Evolutionary conservation across 2,113 vertebrate genomes (phyloP), one percentile per base, ranked within the genome.

Genomic region (Lasiurus cinereus): DNA sequence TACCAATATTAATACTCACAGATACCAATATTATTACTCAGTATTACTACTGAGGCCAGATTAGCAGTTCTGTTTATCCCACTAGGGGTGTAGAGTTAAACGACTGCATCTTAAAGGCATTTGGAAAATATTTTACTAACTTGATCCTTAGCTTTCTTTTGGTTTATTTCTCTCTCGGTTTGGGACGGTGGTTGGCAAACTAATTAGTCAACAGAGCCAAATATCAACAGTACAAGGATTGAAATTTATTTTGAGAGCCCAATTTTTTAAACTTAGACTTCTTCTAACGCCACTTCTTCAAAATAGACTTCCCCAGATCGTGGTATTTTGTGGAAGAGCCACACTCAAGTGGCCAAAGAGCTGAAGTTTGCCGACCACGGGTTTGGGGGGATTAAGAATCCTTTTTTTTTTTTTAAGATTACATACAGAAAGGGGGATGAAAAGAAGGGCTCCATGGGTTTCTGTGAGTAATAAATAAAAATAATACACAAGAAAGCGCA

Each of bases 381-480:
- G n/a, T 48, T 83, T 50, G 21, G 12, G 31, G 31, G 31, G 13
- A 19, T 88, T 66, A 73, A 89, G 56, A 73, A 52, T 92, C 59
- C 16, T 70, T 70, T 80, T 48, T 50, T 50, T 50, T 54, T 54
- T 59, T 43, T n/a, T 33, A 33, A 36, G 36, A 43, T 83, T 78
- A 56, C 67, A 83, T 39, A 13, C 18, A 33, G 31, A 77, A 83
- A 56, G 77, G 4, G 21, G 19, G 8, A 16, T 50, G 22, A 59
- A 86, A 43, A 59, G 66, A 33, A 83, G 52, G 27, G 69, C 10
- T 66, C 14, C 46, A 1, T 31, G 19, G 31, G 13, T 69, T 91
- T 94, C 46, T 78, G 31, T 66, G 24, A n/a, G 62, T 69, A 83
- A 72, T 29, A 66, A 67, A 84, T 50, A n/a, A 62, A 76, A 92